These are phyloP conservation scores for Caenorhabditis remanei DNA, from an alignment of 1,140 invertebrate species.

Conservation along the genomic window DNA sequence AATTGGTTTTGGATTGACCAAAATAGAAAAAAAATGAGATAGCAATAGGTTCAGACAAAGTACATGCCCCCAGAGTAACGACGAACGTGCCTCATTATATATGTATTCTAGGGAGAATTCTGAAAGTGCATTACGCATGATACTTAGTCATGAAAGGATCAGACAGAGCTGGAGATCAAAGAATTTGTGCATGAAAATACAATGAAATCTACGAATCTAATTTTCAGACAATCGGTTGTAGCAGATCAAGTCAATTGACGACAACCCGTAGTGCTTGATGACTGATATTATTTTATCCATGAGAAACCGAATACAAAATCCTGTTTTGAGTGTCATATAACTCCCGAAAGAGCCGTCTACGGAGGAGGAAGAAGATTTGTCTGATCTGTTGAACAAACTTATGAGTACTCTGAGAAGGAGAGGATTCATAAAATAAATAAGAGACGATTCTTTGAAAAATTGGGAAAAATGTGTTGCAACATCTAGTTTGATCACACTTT, in stretches of 20 bases:
- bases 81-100: background rate
- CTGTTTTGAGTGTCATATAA: conserved; percentile 16
- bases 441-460: background rate
- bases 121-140: background rate
- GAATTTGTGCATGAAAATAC: background rate
- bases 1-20: background rate
- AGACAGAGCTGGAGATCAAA: background rate
- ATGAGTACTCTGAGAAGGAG: conserved; percentile 3
- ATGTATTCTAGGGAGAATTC: conserved; percentile 26
- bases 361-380: background rate
- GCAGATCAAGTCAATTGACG: conserved; percentile 7
- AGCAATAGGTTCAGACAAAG: background rate
- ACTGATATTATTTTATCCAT: background rate
- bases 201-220: background rate
- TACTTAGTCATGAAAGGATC: background rate
- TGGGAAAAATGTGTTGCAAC: background rate
- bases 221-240: background rate
- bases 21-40: background rate
- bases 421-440: conserved; percentile 33
- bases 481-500: background rate
- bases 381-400: conserved; percentile 50
- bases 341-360: conserved; percentile 37
- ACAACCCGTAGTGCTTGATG: background rate
- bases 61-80: background rate
- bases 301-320: background rate